phyloP scores from a whole-genome alignment of 1,140 invertebrate genomes.

The Drosophila tristis region DNA sequence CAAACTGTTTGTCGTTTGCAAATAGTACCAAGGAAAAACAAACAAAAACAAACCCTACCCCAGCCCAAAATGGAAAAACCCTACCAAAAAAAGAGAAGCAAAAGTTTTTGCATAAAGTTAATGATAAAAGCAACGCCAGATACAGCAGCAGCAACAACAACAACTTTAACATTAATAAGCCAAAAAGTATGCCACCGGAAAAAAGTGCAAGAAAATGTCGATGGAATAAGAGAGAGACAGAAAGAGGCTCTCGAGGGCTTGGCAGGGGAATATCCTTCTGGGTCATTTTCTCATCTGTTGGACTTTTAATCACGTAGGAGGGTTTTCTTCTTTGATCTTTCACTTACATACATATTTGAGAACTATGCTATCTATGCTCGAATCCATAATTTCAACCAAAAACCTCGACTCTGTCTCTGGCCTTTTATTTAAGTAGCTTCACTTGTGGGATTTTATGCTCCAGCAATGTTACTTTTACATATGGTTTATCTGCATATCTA shows the following conservation, averaged over 20 bases:
- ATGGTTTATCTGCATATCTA: background rate
- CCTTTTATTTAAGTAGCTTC: background rate
- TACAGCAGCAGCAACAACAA: slow-evolving; percentile 51
- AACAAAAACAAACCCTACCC: background rate
- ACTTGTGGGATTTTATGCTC: slow-evolving; percentile 2
- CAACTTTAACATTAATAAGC: slow-evolving; percentile 80
- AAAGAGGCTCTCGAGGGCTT: slow-evolving; percentile 11
- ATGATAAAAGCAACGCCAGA: slow-evolving; percentile 80
- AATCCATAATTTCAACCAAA: no score
- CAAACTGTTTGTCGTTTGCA: slow-evolving; percentile 80
- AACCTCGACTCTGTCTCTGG: no score
- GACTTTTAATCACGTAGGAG: slow-evolving; percentile 14
- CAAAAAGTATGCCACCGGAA: slow-evolving; percentile 75
- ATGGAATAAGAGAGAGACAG: slow-evolving; percentile 24
- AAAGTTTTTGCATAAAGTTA: slow-evolving; percentile 73
- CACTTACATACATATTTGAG: no score
- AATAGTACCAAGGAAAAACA: slow-evolving; percentile 50
- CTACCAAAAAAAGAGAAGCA: slow-evolving; percentile 19
- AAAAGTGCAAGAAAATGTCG: slow-evolving; percentile 40
- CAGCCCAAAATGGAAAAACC: background rate
- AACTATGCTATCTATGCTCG: no score
- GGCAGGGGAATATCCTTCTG: slow-evolving; percentile 11
- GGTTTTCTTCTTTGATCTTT: background rate
- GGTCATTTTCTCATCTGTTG: slow-evolving; percentile 33
- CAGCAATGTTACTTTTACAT: background rate